Base-by-base conservation (phyloP, 2,113 vertebrate species). In the Eclectus roratus region DNA sequence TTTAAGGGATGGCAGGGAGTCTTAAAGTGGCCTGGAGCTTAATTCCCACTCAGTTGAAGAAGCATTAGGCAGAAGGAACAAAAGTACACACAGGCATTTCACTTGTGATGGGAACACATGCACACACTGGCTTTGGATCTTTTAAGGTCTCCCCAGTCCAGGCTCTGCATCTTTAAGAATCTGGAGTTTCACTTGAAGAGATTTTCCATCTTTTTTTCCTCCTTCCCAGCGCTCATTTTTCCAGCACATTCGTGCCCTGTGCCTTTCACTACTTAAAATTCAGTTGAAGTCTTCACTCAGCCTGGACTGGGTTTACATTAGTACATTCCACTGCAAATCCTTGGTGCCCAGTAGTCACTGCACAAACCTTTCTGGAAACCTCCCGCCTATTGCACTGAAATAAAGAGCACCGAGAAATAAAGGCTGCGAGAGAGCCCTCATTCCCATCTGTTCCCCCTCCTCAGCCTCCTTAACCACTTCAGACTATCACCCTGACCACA, bases 31-130 rank as follows among this genome's bases (percentile, higher is more conserved):
- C 17, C 64, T 66, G 7, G 37, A 91, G 14, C 15, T 91, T 31
- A 41, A 65, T 70, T 11, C 10, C 52, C 23, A 6, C 64, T 73
- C 66, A 24, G 13, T 6, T 76, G 24, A 19, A 15, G 24, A 10
- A 35, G 23, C 0, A 2, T 35, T 27, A 39, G 15, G 39, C 13
- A 52, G 39, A 25, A 47, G 41, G 73, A 82, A 23, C 11, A 11
- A 0, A 33, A 72, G 13, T 2, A 25, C 49, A 13, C 12, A 3
- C 0, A 10, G 18, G 9, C 20, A 2, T 35, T 85, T 79, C 24
- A 5, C 46, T 58, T 24, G 50, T 9, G 73, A 20, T 37, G 53
- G 44, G 43, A 53, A 50, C 23, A 14, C 46, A 15, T 4, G 17
- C 37, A 25, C 63, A 16, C 7, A 0, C 16, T 10, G 17, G 41